Evolutionary conservation across 2,113 vertebrate genomes (phyloP).

Genomic region (Nothobranchius furzeri): DNA sequence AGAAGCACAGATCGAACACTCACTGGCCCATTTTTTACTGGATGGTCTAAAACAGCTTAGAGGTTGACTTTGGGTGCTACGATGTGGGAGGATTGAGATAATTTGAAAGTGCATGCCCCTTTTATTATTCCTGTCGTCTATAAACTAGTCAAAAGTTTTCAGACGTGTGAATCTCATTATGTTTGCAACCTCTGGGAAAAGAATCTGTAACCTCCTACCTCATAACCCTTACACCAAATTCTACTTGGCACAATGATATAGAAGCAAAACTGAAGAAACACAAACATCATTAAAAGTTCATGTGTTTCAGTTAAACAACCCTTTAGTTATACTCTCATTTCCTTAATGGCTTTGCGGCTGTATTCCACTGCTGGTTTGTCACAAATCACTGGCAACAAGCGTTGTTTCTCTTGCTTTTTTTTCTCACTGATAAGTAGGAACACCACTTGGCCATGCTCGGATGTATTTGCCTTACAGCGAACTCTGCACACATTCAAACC

Average conservation of each 20-base stretch:
- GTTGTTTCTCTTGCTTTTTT: conserved; percentile 31
- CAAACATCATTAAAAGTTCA: conserved; percentile 73
- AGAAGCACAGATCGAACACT: conserved; percentile 57
- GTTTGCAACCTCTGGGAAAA: conserved; percentile 43
- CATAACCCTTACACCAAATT: conserved; percentile 51
- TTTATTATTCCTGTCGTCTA: conserved; percentile 11
- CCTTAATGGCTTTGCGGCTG: conserved; percentile 68
- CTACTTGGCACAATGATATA: conserved; percentile 57
- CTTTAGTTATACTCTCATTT: conserved; percentile 65
- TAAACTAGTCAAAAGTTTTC: neutral
- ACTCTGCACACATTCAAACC: conserved; percentile 49
- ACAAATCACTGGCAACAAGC: conserved; percentile 59
- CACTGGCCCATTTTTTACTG: conserved; percentile 11
- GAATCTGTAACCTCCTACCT: conserved; percentile 27
- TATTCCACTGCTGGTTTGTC: conserved; percentile 48
- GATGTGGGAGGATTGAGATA: neutral
- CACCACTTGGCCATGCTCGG: conserved; percentile 58
- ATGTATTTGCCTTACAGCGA: conserved; percentile 57
- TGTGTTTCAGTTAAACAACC: conserved; percentile 65
- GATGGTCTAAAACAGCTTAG: neutral
- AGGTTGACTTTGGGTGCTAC: neutral
- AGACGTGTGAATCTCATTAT: conserved; percentile 4
- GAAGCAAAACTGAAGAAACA: conserved; percentile 66
- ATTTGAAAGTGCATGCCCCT: neutral
- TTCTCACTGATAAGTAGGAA: conserved; percentile 59